Evolutionary conservation across 2,888 invertebrate genomes (phyloP).

Genomic region (Drosophila koepferae): DNA sequence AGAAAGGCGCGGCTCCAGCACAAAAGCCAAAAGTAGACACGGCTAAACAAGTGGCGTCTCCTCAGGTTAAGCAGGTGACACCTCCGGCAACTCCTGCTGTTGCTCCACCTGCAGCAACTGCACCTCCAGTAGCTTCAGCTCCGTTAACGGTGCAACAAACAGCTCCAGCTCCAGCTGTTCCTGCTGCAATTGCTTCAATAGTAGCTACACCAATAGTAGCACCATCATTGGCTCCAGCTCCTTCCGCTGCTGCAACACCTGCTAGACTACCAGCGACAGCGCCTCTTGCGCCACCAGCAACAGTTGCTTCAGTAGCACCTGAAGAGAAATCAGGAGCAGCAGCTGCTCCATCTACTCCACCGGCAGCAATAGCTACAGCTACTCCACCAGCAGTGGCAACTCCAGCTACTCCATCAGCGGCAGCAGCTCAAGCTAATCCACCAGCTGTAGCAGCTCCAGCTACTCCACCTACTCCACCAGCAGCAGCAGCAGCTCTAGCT

Average conservation of each 20-base stretch:
- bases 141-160: background rate
- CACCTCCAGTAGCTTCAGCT: background rate
- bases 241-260: background rate
- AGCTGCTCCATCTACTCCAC: conserved; percentile 4
- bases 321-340: background rate
- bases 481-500: background rate
- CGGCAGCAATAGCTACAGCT: background rate
- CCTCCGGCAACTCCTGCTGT: conserved; percentile 28
- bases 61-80: conserved; percentile 31
- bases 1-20: conserved; percentile 4
- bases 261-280: background rate
- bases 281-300: conserved; percentile 1
- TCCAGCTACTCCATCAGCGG: conserved; percentile 5
- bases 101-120: background rate
- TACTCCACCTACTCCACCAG: conserved; percentile 16
- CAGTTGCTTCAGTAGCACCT: background rate
- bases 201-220: background rate
- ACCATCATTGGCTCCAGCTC: no score
- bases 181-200: background rate
- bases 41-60: conserved; percentile 33
- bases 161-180: background rate
- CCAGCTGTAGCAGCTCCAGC: conserved; percentile 7
- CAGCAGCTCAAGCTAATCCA: background rate
- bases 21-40: conserved; percentile 17
- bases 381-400: conserved; percentile 1